Conservation (phyloP, 1,140 invertebrate genomes). For the Phortica variegata region DNA sequence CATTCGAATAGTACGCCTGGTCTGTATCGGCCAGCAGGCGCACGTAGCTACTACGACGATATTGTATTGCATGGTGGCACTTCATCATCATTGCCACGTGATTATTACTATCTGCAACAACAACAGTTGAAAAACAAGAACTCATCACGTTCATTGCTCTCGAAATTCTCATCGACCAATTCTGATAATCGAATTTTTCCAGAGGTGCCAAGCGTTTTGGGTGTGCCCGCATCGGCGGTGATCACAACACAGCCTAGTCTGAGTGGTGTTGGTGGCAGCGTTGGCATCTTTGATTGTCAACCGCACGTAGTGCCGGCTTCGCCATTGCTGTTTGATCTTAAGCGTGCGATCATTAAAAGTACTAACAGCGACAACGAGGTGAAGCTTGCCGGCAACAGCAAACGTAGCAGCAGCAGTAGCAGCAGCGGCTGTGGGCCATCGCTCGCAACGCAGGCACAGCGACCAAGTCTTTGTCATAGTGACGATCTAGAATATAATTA, state of each 20-base stretch:
- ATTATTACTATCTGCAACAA: slow-evolving; percentile 51
- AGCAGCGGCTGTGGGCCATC: neutral
- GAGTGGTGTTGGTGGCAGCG: slow-evolving; percentile 9
- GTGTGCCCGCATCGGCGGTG: slow-evolving; percentile 24
- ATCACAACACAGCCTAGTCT: slow-evolving; percentile 41
- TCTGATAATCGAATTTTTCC: slow-evolving; percentile 53
- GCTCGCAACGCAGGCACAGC: no score
- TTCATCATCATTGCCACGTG: slow-evolving; percentile 47
- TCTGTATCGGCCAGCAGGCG: slow-evolving; percentile 29
- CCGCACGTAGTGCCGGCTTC: slow-evolving; percentile 21
- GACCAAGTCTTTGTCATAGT: neutral
- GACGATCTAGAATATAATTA: neutral
- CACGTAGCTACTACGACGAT: slow-evolving; percentile 38
- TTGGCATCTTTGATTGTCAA: slow-evolving; percentile 37
- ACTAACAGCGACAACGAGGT: neutral
- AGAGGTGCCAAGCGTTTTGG: slow-evolving; percentile 30
- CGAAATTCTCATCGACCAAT: slow-evolving; percentile 44
- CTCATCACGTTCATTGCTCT: slow-evolving; percentile 39
- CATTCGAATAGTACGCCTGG: slow-evolving; percentile 46
- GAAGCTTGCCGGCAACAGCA: neutral
- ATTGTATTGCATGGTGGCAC: slow-evolving; percentile 48
- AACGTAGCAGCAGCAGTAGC: slow-evolving; percentile 2
- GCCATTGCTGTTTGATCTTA: slow-evolving; percentile 37
- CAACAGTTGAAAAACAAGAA: slow-evolving; percentile 50
- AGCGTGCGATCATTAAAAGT: slow-evolving; percentile 42